phyloP scores from a whole-genome alignment of 2,113 vertebrate species.

The Callipepla californica region DNA sequence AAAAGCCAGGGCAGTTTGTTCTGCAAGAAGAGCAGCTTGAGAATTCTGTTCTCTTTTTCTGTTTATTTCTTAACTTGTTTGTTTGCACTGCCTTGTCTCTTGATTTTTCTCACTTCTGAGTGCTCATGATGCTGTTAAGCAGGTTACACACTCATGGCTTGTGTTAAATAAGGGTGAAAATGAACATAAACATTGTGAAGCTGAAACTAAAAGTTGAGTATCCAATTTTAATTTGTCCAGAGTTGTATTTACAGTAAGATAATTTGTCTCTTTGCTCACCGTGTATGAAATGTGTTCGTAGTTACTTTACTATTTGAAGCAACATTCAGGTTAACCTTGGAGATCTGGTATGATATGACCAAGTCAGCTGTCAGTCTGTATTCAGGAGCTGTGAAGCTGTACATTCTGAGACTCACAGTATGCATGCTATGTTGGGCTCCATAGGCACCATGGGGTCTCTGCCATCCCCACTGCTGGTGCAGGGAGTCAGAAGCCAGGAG shows the following conservation, averaged over 20 bases:
- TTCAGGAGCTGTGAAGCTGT: fast-evolving
- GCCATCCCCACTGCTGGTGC: neutral
- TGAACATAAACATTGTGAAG: neutral
- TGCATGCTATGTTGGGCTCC: neutral
- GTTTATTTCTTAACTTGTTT: neutral
- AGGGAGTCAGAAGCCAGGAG: neutral
- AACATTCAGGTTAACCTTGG: neutral
- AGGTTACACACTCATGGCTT: neutral
- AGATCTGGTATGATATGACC: neutral
- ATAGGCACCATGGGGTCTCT: neutral
- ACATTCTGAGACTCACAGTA: neutral
- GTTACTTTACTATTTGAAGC: neutral
- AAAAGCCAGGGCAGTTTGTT: neutral
- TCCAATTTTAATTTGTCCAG: neutral
- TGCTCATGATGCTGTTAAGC: neutral
- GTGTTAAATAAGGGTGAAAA: neutral
- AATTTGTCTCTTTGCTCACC: neutral
- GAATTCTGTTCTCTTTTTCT: neutral
- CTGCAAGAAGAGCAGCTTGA: neutral
- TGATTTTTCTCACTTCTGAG: neutral
- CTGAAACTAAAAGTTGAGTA: neutral
- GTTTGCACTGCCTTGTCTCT: neutral
- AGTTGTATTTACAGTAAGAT: neutral
- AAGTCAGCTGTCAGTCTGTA: neutral
- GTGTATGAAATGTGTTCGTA: constrained; percentile 1